Evolutionary conservation across 2,797 vertebrate genomes (phyloP).

Genomic region (Rhinatrema bivittatum): DNA sequence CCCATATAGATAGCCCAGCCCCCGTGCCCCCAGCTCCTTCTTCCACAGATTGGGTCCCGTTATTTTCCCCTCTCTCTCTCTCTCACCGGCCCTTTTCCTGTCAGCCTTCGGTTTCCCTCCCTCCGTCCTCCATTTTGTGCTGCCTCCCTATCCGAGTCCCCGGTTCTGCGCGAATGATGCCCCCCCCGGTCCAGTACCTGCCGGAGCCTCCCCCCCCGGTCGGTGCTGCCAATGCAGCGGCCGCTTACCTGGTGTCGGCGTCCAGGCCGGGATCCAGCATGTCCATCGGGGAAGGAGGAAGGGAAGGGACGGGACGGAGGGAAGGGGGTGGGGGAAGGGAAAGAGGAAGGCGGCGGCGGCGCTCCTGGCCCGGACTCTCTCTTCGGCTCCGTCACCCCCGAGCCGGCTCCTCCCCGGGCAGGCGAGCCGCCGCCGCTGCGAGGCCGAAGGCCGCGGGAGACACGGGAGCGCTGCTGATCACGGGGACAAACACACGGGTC

Average conservation of each 20-base stretch:
- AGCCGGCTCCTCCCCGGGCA: too few species aligned
- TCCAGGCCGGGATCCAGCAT: constrained; percentile 88
- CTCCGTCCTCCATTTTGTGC: constrained; percentile 44
- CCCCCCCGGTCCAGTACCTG: too few species aligned
- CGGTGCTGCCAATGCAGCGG: constrained; percentile 38
- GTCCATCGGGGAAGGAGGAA: constrained; percentile 61
- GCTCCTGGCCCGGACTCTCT: constrained; percentile 2
- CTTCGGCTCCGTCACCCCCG: too few species aligned
- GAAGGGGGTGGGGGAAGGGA: constrained; percentile 26
- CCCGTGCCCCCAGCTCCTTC: too few species aligned
- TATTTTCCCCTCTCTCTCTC: not conserved
- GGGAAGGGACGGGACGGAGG: constrained; percentile 31
- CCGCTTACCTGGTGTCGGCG: constrained; percentile 73
- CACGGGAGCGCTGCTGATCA: constrained; percentile 71
- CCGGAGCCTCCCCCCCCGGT: constrained; percentile 17
- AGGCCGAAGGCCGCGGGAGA: constrained; percentile 26
- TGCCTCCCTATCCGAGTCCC: constrained; percentile 1
- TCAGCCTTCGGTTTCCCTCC: not conserved
- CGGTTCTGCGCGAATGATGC: not conserved
- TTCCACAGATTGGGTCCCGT: not conserved
- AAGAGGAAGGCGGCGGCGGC: constrained; percentile 17
- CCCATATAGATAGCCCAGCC: too few species aligned
- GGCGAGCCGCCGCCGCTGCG: too few species aligned
- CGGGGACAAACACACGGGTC: constrained; percentile 96
- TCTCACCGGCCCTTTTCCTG: not conserved